Evolutionary conservation across 2,797 vertebrate species (phyloP), one percentile per base, ranked within the genome.

Genomic region (Macropodus opercularis): DNA sequence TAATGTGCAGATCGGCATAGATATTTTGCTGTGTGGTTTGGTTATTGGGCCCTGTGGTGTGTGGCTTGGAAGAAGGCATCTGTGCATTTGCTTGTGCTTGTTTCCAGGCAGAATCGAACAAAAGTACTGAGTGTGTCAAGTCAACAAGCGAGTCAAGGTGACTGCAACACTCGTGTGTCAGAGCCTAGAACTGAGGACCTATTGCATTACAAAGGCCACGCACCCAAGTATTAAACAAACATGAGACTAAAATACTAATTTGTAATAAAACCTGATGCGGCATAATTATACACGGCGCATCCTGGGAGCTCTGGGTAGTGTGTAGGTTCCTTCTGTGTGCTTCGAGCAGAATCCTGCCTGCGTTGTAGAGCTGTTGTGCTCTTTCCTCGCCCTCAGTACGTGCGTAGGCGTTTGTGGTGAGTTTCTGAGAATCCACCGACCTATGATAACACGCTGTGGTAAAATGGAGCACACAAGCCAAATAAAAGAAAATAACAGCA

Each of bases 401-500:
- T 54, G 27, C 21, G 26, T 26, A 21, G 19, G 29, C 41, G 54
- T 61, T 61, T 40, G 35, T 68, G 38, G 40, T 36, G 31, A 35
- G 15, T 53, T 6, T 54, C 17, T 17, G 19, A 67, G 26, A 63
- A 69, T 53, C 12, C 51, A 60, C 41, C 70, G 50, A 69, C 67
- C 44, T 76, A 40, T 73, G 41, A 60, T 69, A 65, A 70, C 51
- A 31, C 55, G 70, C 67, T 72, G 59, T 52, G 12, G 50, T 49
- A 24, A 71, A 78, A 36, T 35, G 27, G 27, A 53, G 60, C 42
- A 43, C 65, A 67, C 59, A 70, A 57, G 39, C 44, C 64, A 74
- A 79, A 78, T 76, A 65, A 78, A 63, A 72, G 48, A 77, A 77
- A 72, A 59, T 44, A 76, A 84, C 54, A 61, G 68, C 58, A 10